Percentiles rank a stretch among this genome's conserved stretches.
Evolutionary conservation across 2,888 invertebrate species (phyloP).

Genomic region (Heterodera filipjevi): DNA sequence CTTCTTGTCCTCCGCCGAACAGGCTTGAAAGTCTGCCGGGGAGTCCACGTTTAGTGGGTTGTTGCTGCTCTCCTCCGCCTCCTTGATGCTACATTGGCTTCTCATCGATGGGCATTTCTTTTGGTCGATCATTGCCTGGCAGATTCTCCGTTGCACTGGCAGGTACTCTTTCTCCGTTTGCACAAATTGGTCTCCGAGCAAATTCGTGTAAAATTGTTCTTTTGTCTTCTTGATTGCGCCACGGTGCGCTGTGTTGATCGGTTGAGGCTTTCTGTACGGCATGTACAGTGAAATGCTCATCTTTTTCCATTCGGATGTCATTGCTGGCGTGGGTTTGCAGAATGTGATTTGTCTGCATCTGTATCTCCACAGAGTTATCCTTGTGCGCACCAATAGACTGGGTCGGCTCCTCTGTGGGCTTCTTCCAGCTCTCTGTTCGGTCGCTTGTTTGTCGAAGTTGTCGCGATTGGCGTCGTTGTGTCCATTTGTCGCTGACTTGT

Average conservation of each 20-base stretch:
- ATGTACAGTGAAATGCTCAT: no score
- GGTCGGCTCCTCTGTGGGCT: neutral
- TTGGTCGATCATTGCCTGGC: neutral
- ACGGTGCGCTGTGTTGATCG: neutral
- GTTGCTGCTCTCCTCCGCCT: neutral
- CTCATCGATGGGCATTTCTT: neutral
- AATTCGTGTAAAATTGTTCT: neutral
- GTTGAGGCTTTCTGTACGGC: neutral
- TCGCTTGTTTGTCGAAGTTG: neutral
- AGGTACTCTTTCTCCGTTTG: conserved; percentile 1
- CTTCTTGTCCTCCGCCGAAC: neutral
- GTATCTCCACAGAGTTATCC: neutral
- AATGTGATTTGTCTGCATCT: conserved; percentile 9
- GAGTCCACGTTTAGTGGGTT: neutral
- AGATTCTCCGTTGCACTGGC: neutral
- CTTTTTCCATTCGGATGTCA: no score
- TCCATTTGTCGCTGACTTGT: no score
- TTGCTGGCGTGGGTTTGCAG: neutral
- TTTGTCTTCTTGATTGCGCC: neutral
- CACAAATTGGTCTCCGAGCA: neutral
- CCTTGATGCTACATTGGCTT: neutral
- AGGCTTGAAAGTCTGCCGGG: conserved; percentile 4
- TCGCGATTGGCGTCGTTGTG: no score
- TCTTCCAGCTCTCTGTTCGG: neutral
- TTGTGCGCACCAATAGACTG: neutral